phyloP scores from a whole-genome alignment of 2,888 invertebrate species.

The Bhutanitis thaidina region DNA sequence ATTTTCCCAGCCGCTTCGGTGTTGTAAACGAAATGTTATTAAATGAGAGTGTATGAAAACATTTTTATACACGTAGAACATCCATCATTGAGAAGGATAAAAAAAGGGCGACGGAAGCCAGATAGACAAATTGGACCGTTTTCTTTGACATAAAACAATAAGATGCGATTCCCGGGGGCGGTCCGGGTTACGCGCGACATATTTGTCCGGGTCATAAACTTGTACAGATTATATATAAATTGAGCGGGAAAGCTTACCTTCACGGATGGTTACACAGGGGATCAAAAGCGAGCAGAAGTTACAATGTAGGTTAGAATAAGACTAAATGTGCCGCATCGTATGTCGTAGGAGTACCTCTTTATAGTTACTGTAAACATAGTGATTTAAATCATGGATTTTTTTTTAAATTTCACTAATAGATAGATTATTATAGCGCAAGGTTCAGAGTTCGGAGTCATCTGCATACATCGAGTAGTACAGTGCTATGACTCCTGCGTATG shows the following conservation, averaged over 20 bases:
- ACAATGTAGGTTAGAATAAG: not conserved
- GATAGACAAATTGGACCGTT: conserved; percentile 55
- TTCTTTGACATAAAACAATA: conserved; percentile 54
- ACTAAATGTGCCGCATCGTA: too few species aligned
- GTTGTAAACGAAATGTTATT: not conserved
- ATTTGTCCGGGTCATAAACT: conserved; percentile 39
- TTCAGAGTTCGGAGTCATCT: too few species aligned
- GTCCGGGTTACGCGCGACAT: conserved; percentile 24
- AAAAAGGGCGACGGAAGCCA: conserved; percentile 46
- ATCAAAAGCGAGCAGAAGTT: not conserved
- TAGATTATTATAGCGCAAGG: too few species aligned
- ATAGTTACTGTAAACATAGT: too few species aligned
- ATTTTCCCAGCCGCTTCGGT: too few species aligned
- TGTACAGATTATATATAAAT: conserved; percentile 43
- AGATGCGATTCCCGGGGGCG: conserved; percentile 37
- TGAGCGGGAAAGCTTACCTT: conserved; percentile 28
- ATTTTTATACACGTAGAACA: not conserved
- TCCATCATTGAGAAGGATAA: conserved; percentile 32
- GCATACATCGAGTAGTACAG: too few species aligned
- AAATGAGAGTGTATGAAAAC: not conserved
- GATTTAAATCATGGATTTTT: too few species aligned
- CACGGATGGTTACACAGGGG: not conserved
- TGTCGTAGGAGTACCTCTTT: too few species aligned
- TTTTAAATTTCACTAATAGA: too few species aligned
- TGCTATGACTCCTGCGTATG: too few species aligned